Evolutionary conservation across 1,140 invertebrate genomes (phyloP).

Genomic region (Plutomurus gul): DNA sequence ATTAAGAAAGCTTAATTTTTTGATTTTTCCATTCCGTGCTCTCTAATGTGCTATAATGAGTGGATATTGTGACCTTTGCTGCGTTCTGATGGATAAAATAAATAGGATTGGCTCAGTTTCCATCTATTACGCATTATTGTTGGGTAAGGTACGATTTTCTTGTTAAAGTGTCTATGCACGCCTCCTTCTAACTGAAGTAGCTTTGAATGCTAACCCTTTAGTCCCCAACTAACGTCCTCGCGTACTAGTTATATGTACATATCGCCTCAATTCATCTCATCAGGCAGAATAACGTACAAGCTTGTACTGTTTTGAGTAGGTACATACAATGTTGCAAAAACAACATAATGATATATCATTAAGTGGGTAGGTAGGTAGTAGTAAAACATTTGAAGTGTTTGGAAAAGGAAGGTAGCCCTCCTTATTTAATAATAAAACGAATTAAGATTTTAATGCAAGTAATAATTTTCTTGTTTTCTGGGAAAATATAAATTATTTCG

Average conservation of each 20-base stretch:
- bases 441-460: slow-evolving; percentile 15
- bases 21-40: too few relatives aligned
- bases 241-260: too few relatives aligned
- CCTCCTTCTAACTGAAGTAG: slow-evolving; percentile 16
- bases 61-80: not conserved
- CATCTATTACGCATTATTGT: not conserved
- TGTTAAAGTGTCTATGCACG: slow-evolving; percentile 19
- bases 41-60: not conserved
- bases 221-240: not conserved
- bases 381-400: not conserved
- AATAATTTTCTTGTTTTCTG: slow-evolving; percentile 8
- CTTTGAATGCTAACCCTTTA: not conserved
- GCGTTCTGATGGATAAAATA: not conserved
- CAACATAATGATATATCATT: not conserved
- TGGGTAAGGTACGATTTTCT: not conserved
- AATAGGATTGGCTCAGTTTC: not conserved
- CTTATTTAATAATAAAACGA: slow-evolving; percentile 12
- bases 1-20: not conserved
- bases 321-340: not conserved
- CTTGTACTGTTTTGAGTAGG: too few relatives aligned
- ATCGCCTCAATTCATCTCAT: too few relatives aligned
- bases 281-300: too few relatives aligned
- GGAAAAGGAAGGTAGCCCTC: not conserved
- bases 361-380: not conserved
- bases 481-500: not conserved